Evolutionary conservation across 2,888 invertebrate genomes (phyloP), one percentile per base, ranked within the genome.

Genomic region (Gymnosoma rotundatum): DNA sequence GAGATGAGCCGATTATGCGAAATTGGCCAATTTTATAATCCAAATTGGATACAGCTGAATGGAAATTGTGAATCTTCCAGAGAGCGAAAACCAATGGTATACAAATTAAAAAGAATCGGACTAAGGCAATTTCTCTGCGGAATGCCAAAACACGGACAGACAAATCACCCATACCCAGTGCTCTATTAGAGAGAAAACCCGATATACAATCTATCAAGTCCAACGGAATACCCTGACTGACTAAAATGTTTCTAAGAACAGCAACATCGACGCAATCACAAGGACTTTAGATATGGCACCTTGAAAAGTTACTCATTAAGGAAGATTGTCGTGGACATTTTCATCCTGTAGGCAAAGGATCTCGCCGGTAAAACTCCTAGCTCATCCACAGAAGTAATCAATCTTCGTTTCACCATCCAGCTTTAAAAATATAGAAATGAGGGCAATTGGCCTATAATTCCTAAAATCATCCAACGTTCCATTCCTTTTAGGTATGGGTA

Each of bases 141-240:
- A 54, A 21, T 4, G 21, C 54, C 21, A 20, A 54, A 54, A 54
- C 54, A 14, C 54, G 54, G 54, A 54, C 21, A 21, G 54, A 54
- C 54, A 20, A 20, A 20, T 54, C 21, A 14, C 54, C 54, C 21
- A 54, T 54, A 21, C 54, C 21, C 9, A 54, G 54, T 4, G 21
- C 54, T 8, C 54, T 54, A 12, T 54, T 21, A 54, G 54, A 54
- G 20, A 54, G 54, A 54, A 54, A 54, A 10, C 10, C 4, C 14
- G 54, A 21, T 21, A 54, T 54, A 21, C 54, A 54, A 21, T 21
- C 54, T 12, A 54, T 20, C 21, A 54, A 54, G 12, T 54, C 54
- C 10, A 54, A 54, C 14, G 54, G 21, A 54, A 54, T 54, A 54
- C 54, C 54, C 54, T 21, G 54, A 54, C 54, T 54, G 54, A 21